Percentiles rank a stretch among this genome's conserved stretches.
These are phyloP conservation scores for Hartigia nigra DNA, from an alignment of 2,888 invertebrate genomes.

Conservation along the genomic window DNA sequence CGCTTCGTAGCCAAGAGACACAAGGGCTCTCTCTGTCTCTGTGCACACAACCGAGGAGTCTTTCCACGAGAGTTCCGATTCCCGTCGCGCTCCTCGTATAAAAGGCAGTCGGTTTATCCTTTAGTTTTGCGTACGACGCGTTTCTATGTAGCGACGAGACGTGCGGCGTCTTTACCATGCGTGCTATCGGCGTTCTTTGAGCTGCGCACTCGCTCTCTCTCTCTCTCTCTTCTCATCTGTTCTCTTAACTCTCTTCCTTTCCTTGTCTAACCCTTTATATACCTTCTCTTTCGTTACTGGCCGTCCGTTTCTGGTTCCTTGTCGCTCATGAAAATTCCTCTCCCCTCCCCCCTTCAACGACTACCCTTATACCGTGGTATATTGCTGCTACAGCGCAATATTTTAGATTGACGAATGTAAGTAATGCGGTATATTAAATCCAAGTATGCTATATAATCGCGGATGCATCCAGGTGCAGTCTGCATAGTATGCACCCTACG, in stretches of 20 bases:
- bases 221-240: too few relatives aligned
- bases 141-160: neutral
- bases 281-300: neutral
- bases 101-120: neutral
- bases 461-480: neutral
- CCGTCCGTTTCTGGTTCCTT: neutral
- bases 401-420: neutral
- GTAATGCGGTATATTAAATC: neutral
- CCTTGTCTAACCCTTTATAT: neutral
- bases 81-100: neutral
- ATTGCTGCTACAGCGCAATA: neutral
- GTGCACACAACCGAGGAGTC: neutral
- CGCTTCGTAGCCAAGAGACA: constrained; percentile 36
- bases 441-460: neutral
- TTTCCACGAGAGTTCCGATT: constrained; percentile 3
- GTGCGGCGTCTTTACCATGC: neutral
- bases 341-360: too few relatives aligned
- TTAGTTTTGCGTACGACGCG: neutral
- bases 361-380: neutral
- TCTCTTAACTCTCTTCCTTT: neutral
- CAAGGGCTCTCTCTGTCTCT: constrained; percentile 31
- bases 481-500: neutral
- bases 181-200: neutral
- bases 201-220: neutral
- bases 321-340: neutral